Percentiles rank a stretch among this genome's conserved stretches.
phyloP scores from a whole-genome alignment of 2,888 invertebrate species.

The Trichopria drosophilae region DNA sequence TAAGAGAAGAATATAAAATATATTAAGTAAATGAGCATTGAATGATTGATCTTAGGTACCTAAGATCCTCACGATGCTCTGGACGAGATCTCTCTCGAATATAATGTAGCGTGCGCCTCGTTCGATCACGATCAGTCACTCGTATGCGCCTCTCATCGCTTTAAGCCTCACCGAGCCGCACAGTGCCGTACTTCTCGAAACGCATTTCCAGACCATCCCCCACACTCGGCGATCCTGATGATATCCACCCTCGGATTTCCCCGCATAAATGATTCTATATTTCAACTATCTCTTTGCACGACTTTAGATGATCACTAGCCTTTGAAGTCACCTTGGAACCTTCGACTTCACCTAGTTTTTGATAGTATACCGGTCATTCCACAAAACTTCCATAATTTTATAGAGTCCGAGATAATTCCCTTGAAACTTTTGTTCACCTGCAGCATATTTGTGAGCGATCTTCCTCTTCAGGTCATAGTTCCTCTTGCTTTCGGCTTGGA shows the following conservation, averaged over 20 bases:
- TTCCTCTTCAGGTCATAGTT: slow-evolving; percentile 25
- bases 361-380: slow-evolving; percentile 19
- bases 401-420: slow-evolving; percentile 43
- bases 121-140: too few species aligned
- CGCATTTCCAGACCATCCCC: too few species aligned
- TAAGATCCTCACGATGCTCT: too few species aligned
- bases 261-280: too few species aligned
- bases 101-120: too few species aligned
- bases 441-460: slow-evolving; percentile 28
- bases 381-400: slow-evolving; percentile 23
- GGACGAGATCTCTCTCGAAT: too few species aligned
- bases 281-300: slow-evolving; percentile 10
- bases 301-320: slow-evolving; percentile 21
- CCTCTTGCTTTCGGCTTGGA: slow-evolving; percentile 30
- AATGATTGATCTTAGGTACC: too few species aligned
- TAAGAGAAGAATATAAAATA: too few species aligned
- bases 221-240: slow-evolving; percentile 30
- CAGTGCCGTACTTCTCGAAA: too few species aligned
- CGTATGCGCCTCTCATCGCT: too few species aligned
- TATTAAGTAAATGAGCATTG: too few species aligned
- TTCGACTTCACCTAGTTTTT: slow-evolving; percentile 2
- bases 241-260: slow-evolving; percentile 26
- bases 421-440: slow-evolving; percentile 40
- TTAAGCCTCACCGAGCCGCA: too few species aligned
- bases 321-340: slow-evolving; percentile 14